These are phyloP conservation scores for Callitettix versicolor DNA, from an alignment of 1,140 invertebrate genomes.

Conservation along the genomic window DNA sequence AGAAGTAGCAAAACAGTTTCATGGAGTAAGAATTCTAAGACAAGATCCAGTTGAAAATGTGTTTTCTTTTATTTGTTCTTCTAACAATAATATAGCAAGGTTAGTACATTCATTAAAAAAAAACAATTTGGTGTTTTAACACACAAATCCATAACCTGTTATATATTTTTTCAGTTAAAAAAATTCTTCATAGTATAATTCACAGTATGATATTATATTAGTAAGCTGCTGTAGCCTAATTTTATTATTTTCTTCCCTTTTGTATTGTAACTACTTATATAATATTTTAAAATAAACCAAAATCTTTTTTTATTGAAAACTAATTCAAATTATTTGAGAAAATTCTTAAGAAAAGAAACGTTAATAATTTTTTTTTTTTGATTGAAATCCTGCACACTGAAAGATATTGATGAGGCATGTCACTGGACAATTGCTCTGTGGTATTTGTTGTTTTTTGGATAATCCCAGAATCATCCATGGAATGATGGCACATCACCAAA, in stretches of 20 bases:
- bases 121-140: too few relatives aligned
- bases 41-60: slow-evolving; percentile 90
- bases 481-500: too few relatives aligned
- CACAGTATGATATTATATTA: not conserved
- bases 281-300: slow-evolving; percentile 7
- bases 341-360: too few relatives aligned
- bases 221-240: not conserved
- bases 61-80: slow-evolving; percentile 93
- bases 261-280: not conserved
- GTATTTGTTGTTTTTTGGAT: too few relatives aligned
- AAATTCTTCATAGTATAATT: not conserved
- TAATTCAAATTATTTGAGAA: too few relatives aligned
- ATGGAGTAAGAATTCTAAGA: slow-evolving; percentile 79
- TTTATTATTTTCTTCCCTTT: not conserved
- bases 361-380: too few relatives aligned
- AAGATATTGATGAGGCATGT: too few relatives aligned
- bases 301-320: too few relatives aligned
- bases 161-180: not conserved
- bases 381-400: too few relatives aligned
- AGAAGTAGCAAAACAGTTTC: slow-evolving; percentile 50
- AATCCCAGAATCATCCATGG: too few relatives aligned
- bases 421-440: too few relatives aligned
- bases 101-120: slow-evolving; percentile 29
- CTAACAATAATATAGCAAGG: slow-evolving; percentile 90
- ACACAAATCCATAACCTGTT: too few relatives aligned